A percentile compares a stretch with the other conserved stretches of the same genome.
phyloP scores from a whole-genome alignment of 2,113 vertebrate genomes.

The Bothrops jararaca region DNA sequence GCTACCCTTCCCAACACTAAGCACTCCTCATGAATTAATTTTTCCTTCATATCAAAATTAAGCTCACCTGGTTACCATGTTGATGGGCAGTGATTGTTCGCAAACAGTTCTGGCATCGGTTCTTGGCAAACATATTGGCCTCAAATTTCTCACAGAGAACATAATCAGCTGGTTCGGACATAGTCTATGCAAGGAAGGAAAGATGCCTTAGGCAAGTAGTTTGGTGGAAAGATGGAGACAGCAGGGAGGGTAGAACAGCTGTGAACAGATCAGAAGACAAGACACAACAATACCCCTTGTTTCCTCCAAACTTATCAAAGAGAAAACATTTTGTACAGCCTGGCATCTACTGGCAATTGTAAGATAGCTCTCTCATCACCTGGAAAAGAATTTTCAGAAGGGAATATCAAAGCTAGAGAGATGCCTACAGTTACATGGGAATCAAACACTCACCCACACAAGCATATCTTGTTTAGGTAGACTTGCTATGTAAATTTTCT shows the following conservation, averaged over 20 bases:
- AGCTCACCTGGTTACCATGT: slow-evolving; percentile 63
- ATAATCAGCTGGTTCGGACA: slow-evolving; percentile 68
- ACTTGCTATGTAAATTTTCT: background rate
- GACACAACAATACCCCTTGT: background rate
- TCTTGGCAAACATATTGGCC: slow-evolving; percentile 81
- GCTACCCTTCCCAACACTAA: background rate
- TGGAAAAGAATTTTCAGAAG: background rate
- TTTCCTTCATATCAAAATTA: background rate
- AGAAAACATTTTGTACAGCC: slow-evolving; percentile 24
- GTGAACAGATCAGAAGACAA: slow-evolving; percentile 27
- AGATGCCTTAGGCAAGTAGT: slow-evolving; percentile 21
- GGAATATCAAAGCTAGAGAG: background rate
- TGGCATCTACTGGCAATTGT: slow-evolving; percentile 8
- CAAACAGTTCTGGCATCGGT: slow-evolving; percentile 81
- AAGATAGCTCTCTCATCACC: background rate
- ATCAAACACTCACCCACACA: background rate
- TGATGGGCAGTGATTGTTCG: slow-evolving; percentile 71
- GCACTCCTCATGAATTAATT: background rate
- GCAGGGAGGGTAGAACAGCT: slow-evolving; percentile 9
- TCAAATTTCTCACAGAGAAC: slow-evolving; percentile 75
- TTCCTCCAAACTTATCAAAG: slow-evolving; percentile 33
- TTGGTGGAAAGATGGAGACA: slow-evolving; percentile 18
- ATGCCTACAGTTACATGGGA: background rate
- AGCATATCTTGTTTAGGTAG: background rate
- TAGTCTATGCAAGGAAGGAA: slow-evolving; percentile 56